phyloP scores from a whole-genome alignment of 2,888 invertebrate genomes.

The Machimus rusticus region DNA sequence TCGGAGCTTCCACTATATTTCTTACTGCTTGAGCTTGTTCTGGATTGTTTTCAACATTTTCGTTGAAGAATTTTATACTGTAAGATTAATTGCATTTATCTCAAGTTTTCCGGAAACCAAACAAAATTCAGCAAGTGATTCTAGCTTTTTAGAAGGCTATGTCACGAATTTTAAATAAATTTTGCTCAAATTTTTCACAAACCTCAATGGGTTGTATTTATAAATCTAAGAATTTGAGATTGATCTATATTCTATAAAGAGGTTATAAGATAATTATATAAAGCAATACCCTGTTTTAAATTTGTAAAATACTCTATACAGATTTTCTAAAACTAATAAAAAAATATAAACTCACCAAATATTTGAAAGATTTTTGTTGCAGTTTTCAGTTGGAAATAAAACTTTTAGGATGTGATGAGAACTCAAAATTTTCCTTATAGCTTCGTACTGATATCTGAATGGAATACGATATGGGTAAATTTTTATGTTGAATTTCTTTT shows the following conservation, averaged over 20 bases:
- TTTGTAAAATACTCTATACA: too few species aligned
- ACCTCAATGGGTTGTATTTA: too few species aligned
- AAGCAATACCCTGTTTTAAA: too few species aligned
- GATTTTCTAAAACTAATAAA: too few species aligned
- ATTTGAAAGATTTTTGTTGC: not conserved
- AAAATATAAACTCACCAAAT: slow-evolving; percentile 19
- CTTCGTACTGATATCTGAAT: slow-evolving; percentile 56
- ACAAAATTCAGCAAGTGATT: too few species aligned
- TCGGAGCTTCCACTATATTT: slow-evolving; percentile 71
- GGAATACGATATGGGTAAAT: slow-evolving; percentile 54
- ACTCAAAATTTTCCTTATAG: slow-evolving; percentile 51
- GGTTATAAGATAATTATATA: too few species aligned
- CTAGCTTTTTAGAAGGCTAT: too few species aligned
- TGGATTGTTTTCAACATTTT: slow-evolving; percentile 64
- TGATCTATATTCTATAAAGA: too few species aligned
- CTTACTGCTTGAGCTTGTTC: slow-evolving; percentile 73
- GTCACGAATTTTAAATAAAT: too few species aligned
- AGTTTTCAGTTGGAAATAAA: slow-evolving; percentile 37
- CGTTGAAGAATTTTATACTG: slow-evolving; percentile 53
- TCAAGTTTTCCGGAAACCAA: too few species aligned
- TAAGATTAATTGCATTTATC: not conserved
- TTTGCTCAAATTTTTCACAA: too few species aligned
- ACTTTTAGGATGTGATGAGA: not conserved
- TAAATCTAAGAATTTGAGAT: too few species aligned
- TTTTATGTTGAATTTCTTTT: slow-evolving; percentile 46